These are phyloP conservation scores for Hycleus phaleratus DNA, from an alignment of 1,140 invertebrate species.

Conservation along the genomic window DNA sequence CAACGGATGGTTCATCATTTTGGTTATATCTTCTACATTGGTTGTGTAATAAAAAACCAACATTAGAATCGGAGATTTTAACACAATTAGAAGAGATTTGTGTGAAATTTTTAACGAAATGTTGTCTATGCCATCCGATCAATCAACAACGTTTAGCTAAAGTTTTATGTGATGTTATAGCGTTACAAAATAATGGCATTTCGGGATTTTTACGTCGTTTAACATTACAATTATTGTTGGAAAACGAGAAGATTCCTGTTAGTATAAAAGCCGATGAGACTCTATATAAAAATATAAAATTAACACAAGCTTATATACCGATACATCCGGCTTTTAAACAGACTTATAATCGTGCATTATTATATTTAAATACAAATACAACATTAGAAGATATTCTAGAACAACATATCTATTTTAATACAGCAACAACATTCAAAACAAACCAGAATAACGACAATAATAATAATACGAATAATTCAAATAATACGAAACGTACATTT, in stretches of 20 bases:
- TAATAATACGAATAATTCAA: background rate
- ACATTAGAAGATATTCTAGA: constrained; percentile 49
- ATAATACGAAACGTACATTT: constrained; percentile 1
- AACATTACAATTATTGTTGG: constrained; percentile 75
- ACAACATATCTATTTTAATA: constrained; percentile 44
- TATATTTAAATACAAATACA: constrained; percentile 65
- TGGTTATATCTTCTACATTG: constrained; percentile 73
- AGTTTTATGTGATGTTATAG: constrained; percentile 65
- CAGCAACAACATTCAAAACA: constrained; percentile 24
- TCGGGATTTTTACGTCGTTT: constrained; percentile 81
- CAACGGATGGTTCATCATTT: constrained; percentile 66
- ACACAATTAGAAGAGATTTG: constrained; percentile 63
- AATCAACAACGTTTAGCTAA: constrained; percentile 79
- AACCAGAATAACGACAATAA: constrained; percentile 12
- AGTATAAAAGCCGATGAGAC: constrained; percentile 39
- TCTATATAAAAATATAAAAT: constrained; percentile 34
- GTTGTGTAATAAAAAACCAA: constrained; percentile 51
- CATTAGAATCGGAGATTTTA: constrained; percentile 49
- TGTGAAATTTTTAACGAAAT: constrained; percentile 65
- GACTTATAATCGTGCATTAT: constrained; percentile 52
- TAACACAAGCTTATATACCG: constrained; percentile 40
- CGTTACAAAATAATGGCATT: constrained; percentile 59
- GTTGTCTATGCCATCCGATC: constrained; percentile 73
- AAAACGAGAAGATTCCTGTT: constrained; percentile 75
- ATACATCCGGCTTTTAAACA: constrained; percentile 39